A percentile compares a stretch with the other conserved stretches of the same genome.
These are phyloP conservation scores for Rhabdophis nuchalis DNA, from an alignment of 2,797 vertebrate species.

Conservation along the genomic window DNA sequence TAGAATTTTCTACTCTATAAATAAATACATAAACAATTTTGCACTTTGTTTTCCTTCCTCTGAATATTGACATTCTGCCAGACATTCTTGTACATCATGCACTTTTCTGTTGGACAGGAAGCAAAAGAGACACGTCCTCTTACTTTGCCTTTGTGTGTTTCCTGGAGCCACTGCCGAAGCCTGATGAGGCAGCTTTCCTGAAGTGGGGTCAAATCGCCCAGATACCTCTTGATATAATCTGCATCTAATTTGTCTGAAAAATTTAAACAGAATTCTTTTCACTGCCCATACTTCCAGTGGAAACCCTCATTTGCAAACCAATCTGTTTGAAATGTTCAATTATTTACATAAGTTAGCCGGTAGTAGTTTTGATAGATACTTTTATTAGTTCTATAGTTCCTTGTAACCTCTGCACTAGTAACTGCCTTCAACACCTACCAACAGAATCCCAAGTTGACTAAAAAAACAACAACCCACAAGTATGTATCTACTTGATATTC, in stretches of 20 bases:
- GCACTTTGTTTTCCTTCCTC: not conserved
- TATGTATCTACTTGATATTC: not conserved
- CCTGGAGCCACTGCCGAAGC: constrained; percentile 94
- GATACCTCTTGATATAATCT: constrained; percentile 95
- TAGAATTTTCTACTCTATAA: constrained; percentile 17
- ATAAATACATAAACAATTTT: constrained; percentile 14
- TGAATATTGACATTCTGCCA: not conserved
- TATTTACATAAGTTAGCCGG: not conserved
- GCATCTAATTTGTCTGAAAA: constrained; percentile 91
- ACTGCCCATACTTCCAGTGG: not conserved
- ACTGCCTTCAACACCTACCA: not conserved
- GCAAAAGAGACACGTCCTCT: constrained; percentile 13
- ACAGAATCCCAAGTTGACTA: not conserved
- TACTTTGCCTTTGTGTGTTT: constrained; percentile 96
- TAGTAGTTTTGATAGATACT: not conserved
- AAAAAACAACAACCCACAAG: not conserved
- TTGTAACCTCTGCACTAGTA: not conserved
- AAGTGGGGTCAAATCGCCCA: constrained; percentile 92
- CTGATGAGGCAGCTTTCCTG: constrained; percentile 97
- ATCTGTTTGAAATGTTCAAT: not conserved
- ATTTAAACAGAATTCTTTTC: not conserved
- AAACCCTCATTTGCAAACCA: not conserved
- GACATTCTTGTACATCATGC: not conserved
- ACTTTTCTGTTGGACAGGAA: not conserved
- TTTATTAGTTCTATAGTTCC: not conserved